Conservation (phyloP, 2,113 vertebrate species). For the Fregata magnificens region DNA sequence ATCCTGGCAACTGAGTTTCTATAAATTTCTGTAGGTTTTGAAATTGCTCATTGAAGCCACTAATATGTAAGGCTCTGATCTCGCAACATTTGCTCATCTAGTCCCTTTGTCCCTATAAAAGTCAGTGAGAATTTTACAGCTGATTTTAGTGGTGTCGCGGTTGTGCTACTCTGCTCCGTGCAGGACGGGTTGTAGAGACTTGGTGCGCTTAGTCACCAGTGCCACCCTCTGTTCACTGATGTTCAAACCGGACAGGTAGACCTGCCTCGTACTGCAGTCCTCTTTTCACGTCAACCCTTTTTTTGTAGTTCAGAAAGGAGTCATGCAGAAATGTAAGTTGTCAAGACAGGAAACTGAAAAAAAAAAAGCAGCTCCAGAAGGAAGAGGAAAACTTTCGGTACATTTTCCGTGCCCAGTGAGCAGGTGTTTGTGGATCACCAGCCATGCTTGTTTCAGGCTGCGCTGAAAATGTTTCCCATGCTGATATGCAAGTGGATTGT, state of each 20-base stretch:
- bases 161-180: fast-evolving
- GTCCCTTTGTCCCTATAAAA: background rate
- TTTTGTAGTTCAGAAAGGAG: background rate
- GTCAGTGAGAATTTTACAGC: background rate
- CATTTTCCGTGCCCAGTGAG: background rate
- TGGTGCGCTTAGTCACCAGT: background rate
- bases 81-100: background rate
- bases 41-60: background rate
- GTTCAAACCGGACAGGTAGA: background rate
- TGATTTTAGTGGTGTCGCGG: background rate
- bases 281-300: background rate
- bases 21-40: background rate
- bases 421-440: background rate
- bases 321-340: background rate
- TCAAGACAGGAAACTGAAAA: background rate
- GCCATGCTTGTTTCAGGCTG: background rate
- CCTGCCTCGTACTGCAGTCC: background rate
- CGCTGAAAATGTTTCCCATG: background rate
- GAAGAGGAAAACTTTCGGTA: background rate
- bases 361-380: background rate
- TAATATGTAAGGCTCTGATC: background rate
- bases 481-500: background rate
- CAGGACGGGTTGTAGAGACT: background rate
- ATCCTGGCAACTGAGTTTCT: background rate
- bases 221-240: background rate